Conservation (phyloP, 2,888 invertebrate species). For the Gasteruption jaculator region DNA sequence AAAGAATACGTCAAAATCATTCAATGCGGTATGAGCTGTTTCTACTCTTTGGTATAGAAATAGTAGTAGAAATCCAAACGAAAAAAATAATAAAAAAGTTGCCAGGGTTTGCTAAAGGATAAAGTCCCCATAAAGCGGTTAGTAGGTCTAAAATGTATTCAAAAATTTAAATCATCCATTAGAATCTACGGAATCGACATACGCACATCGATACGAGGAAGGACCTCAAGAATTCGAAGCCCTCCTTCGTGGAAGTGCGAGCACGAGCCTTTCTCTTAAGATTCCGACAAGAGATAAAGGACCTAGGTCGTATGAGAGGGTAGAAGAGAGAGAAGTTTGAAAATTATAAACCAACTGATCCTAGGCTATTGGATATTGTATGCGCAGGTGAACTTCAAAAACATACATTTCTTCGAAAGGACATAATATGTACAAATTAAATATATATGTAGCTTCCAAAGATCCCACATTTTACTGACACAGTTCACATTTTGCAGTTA, state of each 20-base stretch:
- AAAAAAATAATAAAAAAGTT: no score
- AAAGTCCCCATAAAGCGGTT: conserved; percentile 18
- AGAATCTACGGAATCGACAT: conserved; percentile 34
- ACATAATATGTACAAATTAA: no score
- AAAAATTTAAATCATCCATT: conserved; percentile 46
- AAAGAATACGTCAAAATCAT: conserved; percentile 50
- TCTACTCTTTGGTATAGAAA: conserved; percentile 15
- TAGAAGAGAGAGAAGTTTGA: conserved; percentile 26
- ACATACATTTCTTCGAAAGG: no score
- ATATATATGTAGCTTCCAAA: no score
- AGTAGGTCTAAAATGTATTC: conserved; percentile 39
- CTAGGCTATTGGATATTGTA: conserved; percentile 32
- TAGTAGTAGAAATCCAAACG: no score
- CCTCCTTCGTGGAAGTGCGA: conserved; percentile 30
- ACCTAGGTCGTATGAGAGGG: conserved; percentile 26
- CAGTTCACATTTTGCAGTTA: no score
- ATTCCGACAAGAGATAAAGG: conserved; percentile 41
- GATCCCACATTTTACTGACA: no score
- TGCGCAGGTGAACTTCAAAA: conserved; percentile 20
- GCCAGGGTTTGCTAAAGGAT: conserved; percentile 17
- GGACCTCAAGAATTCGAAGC: no score
- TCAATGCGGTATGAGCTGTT: conserved; percentile 17
- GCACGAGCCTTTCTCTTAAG: conserved; percentile 27
- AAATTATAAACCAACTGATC: conserved; percentile 40
- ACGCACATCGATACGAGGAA: conserved; percentile 26